Evolutionary conservation across 2,797 vertebrate species (phyloP), one percentile per base, ranked within the genome.

Genomic region (Galago senegalensis): DNA sequence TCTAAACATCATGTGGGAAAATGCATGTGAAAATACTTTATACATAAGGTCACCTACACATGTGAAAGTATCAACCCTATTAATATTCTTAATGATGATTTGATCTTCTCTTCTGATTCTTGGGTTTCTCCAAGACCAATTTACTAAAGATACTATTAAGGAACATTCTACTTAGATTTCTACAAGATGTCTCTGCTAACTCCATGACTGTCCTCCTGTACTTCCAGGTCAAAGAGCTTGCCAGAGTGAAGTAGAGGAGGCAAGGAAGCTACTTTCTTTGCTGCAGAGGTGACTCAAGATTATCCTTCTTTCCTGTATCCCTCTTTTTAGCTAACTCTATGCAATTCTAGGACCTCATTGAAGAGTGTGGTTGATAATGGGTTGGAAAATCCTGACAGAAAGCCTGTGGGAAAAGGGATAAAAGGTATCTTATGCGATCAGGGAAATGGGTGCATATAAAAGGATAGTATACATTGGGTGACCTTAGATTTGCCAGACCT

Each of bases 241-340:
- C 70, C 81, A 92, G 56, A 92, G 34, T 1, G 20, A 96, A 95
- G 72, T 4, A 67, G 60, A 94, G 1, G 77, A 89, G 27, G 34
- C 29, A 81, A 93, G 8, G 18, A 90, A 85, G 37, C 70, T 94
- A 34, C 29, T 96, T 87, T 96, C 49, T 89, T 34, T 95, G 69
- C 65, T 92, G 21, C 72, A 93, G 93, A 95, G 94, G 94, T 93
- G 81, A 95, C 34, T 83, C 65, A 77, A 77, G 21, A 40, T 87
- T n/a, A 31, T 67, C 31, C 58, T 40, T 63, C 34, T 67, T 91
- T 84, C 72, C 77, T 73, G 8, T 72, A 29, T 23, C 2, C n/a
- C 40, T 10, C n/a, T 34, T 69, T 85, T 20, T 37, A 67, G 29
- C 69, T 67, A 5, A n/a, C 16, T 79, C 23, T 75, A 8, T 49